Evolutionary conservation across 2,888 invertebrate genomes (phyloP).

Genomic region (Lathronympha strigana): DNA sequence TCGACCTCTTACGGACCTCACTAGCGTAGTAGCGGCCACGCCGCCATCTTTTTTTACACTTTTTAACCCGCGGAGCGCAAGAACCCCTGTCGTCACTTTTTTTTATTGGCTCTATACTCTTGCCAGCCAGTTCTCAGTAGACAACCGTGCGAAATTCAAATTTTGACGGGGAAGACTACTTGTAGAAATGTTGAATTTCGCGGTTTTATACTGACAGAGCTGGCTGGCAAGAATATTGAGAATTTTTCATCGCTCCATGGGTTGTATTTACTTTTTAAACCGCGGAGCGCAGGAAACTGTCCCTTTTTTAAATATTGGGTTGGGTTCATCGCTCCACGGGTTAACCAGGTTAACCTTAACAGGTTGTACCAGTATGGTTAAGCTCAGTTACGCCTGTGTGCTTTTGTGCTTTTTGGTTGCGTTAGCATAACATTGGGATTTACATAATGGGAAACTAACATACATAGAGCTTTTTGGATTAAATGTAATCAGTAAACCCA

Average conservation of each 20-base stretch:
- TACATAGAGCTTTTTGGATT: not conserved
- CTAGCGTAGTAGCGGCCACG: conserved; percentile 72
- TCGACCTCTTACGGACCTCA: conserved; percentile 79
- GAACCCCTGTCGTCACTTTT: no score
- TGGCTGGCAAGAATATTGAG: no score
- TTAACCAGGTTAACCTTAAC: not conserved
- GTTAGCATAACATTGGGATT: conserved; percentile 1
- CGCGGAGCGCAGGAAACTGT: no score
- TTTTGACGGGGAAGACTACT: no score
- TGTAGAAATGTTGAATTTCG: no score
- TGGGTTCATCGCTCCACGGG: not conserved
- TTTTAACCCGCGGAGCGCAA: conserved; percentile 38
- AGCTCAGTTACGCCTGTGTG: conserved; percentile 17
- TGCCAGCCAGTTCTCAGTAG: no score
- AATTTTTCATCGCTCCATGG: no score
- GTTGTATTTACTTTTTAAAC: no score
- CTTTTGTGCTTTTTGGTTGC: conserved; percentile 12
- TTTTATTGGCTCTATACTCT: no score
- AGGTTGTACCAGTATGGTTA: conserved; percentile 4
- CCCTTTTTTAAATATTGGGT: no score
- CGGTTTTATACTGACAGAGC: no score
- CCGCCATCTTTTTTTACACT: conserved; percentile 54
- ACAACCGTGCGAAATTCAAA: no score
- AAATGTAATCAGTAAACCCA: conserved; percentile 8
- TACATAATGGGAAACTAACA: conserved; percentile 8